Percentiles rank a stretch among this genome's conserved stretches.
phyloP scores from a whole-genome alignment of 2,888 invertebrate species.

The Neria commutata region DNA sequence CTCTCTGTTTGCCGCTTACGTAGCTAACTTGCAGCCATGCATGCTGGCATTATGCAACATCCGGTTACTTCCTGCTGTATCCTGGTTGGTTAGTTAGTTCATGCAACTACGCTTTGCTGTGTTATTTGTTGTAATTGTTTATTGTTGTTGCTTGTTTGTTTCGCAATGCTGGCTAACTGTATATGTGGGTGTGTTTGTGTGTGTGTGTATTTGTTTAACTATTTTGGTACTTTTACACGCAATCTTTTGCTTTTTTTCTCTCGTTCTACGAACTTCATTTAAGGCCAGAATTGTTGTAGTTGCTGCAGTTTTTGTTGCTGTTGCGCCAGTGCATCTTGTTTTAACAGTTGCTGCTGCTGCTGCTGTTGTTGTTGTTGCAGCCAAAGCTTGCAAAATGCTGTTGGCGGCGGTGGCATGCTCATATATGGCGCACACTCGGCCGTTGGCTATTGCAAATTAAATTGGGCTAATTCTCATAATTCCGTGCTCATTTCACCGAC shows the following conservation, averaged over 20 bases:
- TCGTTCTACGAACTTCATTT: conserved; percentile 29
- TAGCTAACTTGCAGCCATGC: too few species aligned
- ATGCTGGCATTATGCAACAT: too few species aligned
- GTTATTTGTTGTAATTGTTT: not conserved
- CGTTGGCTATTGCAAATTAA: conserved; percentile 53
- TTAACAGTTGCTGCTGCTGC: conserved; percentile 32
- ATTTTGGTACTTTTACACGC: conserved; percentile 23
- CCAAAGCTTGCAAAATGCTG: conserved; percentile 56
- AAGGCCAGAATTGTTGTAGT: conserved; percentile 40
- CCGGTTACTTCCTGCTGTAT: too few species aligned
- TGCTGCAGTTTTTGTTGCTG: conserved; percentile 29
- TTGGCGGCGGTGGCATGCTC: conserved; percentile 52
- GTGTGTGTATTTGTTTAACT: not conserved
- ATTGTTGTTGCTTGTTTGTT: conserved; percentile 3
- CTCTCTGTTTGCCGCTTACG: too few species aligned
- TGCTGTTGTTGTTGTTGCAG: conserved; percentile 50
- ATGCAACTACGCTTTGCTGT: too few species aligned
- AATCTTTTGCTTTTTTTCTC: conserved; percentile 7
- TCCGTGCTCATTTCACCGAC: conserved; percentile 74
- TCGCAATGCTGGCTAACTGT: conserved; percentile 30
- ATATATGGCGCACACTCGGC: conserved; percentile 32
- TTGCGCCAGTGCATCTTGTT: conserved; percentile 31
- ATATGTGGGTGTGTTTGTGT: conserved; percentile 29
- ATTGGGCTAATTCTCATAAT: conserved; percentile 64
- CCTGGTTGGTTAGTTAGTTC: too few species aligned